A percentile compares a stretch with the other conserved stretches of the same genome.
Conservation (phyloP, 2,113 vertebrate genomes). For the Tyrannus savana region DNA sequence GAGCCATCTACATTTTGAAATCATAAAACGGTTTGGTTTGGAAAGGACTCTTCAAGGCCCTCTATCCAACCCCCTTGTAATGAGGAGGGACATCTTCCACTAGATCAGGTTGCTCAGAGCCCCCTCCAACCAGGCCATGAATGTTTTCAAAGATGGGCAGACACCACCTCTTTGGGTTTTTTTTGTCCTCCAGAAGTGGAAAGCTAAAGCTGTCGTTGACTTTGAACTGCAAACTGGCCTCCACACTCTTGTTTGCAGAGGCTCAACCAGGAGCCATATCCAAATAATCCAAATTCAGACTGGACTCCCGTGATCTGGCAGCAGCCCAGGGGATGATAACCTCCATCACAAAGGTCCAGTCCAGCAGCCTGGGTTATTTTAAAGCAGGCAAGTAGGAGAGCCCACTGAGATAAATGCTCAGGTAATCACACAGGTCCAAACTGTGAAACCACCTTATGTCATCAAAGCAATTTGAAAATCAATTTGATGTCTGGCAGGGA, state of each 20-base stretch:
- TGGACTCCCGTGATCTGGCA: fast-evolving
- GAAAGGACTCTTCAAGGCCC: neutral
- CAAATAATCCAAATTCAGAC: neutral
- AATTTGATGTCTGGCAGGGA: constrained; percentile 76
- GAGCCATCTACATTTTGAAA: neutral
- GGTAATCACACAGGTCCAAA: constrained; percentile 69
- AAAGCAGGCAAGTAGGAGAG: constrained; percentile 3
- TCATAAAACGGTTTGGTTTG: neutral
- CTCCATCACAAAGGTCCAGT: neutral
- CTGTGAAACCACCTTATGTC: constrained; percentile 69
- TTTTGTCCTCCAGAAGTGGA: neutral
- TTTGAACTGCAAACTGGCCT: neutral
- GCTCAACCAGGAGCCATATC: neutral
- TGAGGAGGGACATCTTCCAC: neutral
- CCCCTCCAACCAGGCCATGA: fast-evolving
- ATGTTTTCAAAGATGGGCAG: neutral
- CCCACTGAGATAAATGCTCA: constrained; percentile 56
- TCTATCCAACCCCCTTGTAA: neutral
- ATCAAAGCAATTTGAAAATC: constrained; percentile 80
- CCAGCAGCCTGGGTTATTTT: constrained; percentile 19
- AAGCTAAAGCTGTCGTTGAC: neutral
- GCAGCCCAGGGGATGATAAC: neutral
- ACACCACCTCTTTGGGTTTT: no score
- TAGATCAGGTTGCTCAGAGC: neutral
- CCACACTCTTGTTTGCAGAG: neutral